phyloP scores from a whole-genome alignment of 2,888 invertebrate species.

The Mythimna impura region DNA sequence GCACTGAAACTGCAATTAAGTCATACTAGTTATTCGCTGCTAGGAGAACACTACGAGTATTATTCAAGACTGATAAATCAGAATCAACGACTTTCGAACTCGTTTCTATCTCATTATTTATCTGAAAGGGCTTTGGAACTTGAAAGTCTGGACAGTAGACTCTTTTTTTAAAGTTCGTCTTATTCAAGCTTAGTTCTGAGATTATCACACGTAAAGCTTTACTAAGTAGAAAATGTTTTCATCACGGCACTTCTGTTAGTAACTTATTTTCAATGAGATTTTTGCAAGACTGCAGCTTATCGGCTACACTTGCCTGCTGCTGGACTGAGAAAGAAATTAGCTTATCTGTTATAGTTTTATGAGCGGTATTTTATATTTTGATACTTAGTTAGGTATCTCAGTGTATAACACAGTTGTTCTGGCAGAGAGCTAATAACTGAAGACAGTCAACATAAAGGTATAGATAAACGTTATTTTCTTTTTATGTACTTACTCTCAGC shows the following conservation, averaged over 20 bases:
- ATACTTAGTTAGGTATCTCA: too few relatives aligned
- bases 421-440: too few relatives aligned
- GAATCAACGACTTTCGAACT: conserved; percentile 20
- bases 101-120: conserved; percentile 27
- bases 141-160: background rate
- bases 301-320: background rate
- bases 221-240: conserved; percentile 45
- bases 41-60: background rate
- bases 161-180: conserved; percentile 29
- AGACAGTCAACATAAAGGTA: too few relatives aligned
- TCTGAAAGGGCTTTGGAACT: conserved; percentile 18
- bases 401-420: too few relatives aligned
- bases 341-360: background rate
- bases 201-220: conserved; percentile 38
- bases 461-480: too few relatives aligned
- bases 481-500: too few relatives aligned
- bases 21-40: conserved; percentile 5
- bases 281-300: conserved; percentile 38
- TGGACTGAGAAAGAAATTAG: background rate
- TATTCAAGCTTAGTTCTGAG: conserved; percentile 22
- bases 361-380: background rate
- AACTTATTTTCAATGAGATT: conserved; percentile 40
- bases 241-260: conserved; percentile 21
- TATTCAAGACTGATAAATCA: conserved; percentile 11
- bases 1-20: background rate